Conservation (phyloP, 1,140 invertebrate species). For the Melanaphis sacchari region DNA sequence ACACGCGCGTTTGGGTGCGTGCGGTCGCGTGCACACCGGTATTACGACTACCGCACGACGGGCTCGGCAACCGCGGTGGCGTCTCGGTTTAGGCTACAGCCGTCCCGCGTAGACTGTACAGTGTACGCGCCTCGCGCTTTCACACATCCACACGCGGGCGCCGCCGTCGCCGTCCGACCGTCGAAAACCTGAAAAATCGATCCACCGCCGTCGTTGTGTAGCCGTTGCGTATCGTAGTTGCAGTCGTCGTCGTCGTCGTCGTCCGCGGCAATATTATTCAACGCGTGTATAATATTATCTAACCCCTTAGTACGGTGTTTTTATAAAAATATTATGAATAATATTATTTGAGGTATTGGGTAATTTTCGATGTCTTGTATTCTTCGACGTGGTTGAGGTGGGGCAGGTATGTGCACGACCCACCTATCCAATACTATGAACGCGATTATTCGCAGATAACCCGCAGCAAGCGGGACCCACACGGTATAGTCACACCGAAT, state of each 20-base stretch:
- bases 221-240: neutral
- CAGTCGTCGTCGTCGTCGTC: neutral
- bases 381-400: too few species aligned
- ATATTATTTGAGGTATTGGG: neutral
- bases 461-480: too few species aligned
- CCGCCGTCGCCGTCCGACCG: neutral
- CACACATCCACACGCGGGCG: neutral
- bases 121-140: neutral
- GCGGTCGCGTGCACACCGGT: conserved; percentile 13
- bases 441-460: too few species aligned
- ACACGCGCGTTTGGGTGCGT: neutral
- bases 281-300: neutral
- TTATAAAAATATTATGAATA: too few species aligned
- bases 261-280: neutral
- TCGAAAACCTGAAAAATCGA: conserved; percentile 2
- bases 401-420: too few species aligned
- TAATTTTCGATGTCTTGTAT: neutral
- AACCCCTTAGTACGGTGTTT: too few species aligned
- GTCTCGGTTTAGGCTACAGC: neutral
- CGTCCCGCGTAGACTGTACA: neutral
- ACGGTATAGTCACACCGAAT: neutral
- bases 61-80: neutral
- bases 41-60: neutral
- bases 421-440: too few species aligned
- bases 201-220: neutral